phyloP scores from a whole-genome alignment of 2,797 vertebrate species.

The Morelia viridis region DNA sequence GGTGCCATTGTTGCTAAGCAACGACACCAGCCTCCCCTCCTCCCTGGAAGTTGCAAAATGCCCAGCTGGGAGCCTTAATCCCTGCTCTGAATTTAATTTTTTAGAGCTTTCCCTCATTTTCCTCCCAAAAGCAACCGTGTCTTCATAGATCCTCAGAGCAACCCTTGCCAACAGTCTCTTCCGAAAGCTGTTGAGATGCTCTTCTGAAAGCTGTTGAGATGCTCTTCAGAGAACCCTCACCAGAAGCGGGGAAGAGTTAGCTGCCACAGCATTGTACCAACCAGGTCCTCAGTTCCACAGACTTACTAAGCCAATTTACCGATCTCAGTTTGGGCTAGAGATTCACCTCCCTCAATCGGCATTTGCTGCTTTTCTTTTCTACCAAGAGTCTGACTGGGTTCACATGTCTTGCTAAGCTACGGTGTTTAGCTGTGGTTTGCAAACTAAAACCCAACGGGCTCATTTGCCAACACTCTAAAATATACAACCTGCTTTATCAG shows the following conservation, averaged over 20 bases:
- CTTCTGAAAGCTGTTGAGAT: neutral
- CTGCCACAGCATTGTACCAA: neutral
- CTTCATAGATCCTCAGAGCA: neutral
- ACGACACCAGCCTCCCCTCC: neutral
- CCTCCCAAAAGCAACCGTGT: constrained; percentile 2
- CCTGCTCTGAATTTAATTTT: constrained; percentile 32
- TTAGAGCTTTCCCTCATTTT: constrained; percentile 12
- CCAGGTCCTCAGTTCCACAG: neutral
- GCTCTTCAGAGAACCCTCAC: neutral
- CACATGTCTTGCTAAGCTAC: neutral
- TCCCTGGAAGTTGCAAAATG: constrained; percentile 29
- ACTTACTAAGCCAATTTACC: neutral
- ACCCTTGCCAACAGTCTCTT: neutral
- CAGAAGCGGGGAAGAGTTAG: neutral
- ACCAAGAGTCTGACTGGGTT: neutral
- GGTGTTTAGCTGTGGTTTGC: neutral
- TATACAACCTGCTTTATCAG: neutral
- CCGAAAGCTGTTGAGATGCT: neutral
- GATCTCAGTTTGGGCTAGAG: neutral
- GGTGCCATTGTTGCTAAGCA: constrained; percentile 23
- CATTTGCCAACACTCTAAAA: neutral
- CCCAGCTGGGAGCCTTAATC: constrained; percentile 37
- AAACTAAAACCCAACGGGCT: neutral
- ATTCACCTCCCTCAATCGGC: neutral
- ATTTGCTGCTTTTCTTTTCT: neutral